Conservation (phyloP, 1,140 invertebrate species). For the Conopomorpha cramerella region DNA sequence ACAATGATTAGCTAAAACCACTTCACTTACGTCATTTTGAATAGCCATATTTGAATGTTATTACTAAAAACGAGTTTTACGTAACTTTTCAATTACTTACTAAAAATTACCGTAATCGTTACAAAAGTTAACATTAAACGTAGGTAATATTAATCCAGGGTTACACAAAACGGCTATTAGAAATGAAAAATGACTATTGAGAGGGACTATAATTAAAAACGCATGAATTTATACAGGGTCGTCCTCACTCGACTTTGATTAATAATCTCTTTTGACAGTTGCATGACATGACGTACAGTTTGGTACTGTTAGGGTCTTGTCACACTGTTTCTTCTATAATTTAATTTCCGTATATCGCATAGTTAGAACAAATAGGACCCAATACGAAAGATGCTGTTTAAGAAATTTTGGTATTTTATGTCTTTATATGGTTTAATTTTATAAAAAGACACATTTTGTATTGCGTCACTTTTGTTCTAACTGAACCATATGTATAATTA, state of each 20-base stretch:
- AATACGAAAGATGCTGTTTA: not conserved
- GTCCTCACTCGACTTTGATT: conserved; percentile 38
- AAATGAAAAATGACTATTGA: conserved; percentile 57
- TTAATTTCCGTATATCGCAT: not conserved
- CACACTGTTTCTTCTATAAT: no score
- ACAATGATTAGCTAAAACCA: no score
- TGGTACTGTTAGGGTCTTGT: no score
- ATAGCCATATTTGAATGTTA: no score
- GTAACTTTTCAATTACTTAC: no score
- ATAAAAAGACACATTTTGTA: no score
- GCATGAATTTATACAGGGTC: conserved; percentile 25
- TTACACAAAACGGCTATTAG: conserved; percentile 41
- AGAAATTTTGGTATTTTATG: no score
- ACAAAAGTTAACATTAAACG: conserved; percentile 26
- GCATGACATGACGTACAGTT: conserved; percentile 13
- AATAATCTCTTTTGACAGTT: conserved; percentile 39
- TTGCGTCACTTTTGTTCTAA: no score
- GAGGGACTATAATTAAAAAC: conserved; percentile 50
- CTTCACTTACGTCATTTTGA: no score
- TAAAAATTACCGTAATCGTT: conserved; percentile 3
- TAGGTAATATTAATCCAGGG: conserved; percentile 39
- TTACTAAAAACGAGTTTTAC: no score
- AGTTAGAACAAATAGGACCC: not conserved
- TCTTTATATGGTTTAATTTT: no score
- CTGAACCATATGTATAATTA: no score